Conservation (phyloP, 2,888 invertebrate genomes). For the Phragmatobia fuliginosa region DNA sequence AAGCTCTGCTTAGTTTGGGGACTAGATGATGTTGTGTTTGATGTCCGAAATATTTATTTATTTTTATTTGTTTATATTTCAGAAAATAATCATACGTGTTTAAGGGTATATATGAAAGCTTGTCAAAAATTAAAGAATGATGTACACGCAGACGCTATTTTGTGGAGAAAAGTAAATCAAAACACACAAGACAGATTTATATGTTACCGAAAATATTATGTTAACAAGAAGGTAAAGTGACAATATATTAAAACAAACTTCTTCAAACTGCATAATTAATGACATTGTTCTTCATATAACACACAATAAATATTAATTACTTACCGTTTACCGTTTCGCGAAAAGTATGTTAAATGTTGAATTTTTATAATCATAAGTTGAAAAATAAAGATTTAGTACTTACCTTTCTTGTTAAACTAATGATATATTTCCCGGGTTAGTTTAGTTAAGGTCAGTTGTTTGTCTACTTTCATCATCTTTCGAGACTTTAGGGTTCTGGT, state of each 20-base stretch:
- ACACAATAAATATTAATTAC: background rate
- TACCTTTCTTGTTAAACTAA: background rate
- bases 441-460: background rate
- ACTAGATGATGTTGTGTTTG: too few relatives aligned
- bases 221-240: constrained; percentile 7
- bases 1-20: too few relatives aligned
- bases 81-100: constrained; percentile 8
- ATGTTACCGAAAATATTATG: constrained; percentile 45
- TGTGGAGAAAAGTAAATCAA: constrained; percentile 63
- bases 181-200: constrained; percentile 52
- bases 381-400: background rate
- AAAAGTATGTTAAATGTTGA: background rate
- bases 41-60: too few relatives aligned
- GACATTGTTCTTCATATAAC: background rate
- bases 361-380: background rate
- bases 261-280: background rate
- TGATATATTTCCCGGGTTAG: background rate
- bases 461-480: background rate
- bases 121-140: constrained; percentile 59
- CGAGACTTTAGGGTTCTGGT: too few relatives aligned
- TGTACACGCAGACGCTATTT: constrained; percentile 58
- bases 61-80: too few relatives aligned
- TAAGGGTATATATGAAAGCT: constrained; percentile 29
- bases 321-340: background rate
- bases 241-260: background rate